A percentile compares a stretch with the other conserved stretches of the same genome.
Conservation (phyloP, 2,113 vertebrate genomes). For the Callorhinus ursinus region DNA sequence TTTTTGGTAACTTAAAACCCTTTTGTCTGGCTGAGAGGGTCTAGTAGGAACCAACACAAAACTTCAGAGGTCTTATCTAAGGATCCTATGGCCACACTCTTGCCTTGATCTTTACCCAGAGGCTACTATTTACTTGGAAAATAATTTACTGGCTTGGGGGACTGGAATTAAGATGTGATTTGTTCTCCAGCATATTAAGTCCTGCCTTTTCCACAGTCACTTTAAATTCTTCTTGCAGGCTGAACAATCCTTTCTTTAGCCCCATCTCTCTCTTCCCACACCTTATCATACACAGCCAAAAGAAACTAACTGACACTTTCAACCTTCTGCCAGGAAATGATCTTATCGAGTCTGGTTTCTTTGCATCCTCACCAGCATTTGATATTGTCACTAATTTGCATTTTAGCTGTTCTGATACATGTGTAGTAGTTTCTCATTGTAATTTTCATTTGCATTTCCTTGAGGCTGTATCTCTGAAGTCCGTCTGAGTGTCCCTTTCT, state of each 20-base stretch:
- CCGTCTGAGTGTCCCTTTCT: no score
- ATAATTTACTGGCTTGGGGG: not conserved
- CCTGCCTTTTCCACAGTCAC: not conserved
- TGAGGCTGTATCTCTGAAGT: not conserved
- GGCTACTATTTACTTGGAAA: not conserved
- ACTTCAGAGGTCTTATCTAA: not conserved
- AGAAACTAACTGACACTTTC: not conserved
- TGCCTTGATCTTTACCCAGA: not conserved
- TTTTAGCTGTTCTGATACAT: not conserved
- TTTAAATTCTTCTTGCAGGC: not conserved
- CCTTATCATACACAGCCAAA: not conserved
- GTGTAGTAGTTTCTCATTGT: not conserved
- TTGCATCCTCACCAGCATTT: not conserved
- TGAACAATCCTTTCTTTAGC: not conserved
- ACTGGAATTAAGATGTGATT: not conserved
- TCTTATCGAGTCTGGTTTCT: not conserved
- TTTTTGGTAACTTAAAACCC: not conserved
- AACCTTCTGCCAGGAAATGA: not conserved
- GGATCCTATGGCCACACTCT: not conserved
- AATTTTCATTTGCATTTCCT: not conserved
- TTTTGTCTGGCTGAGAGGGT: not conserved
- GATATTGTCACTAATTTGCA: not conserved
- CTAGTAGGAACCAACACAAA: not conserved
- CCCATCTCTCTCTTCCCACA: not conserved
- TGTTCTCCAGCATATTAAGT: not conserved